phyloP scores from a whole-genome alignment of 2,797 vertebrate species.

The Pteronotus mesoamericanus region DNA sequence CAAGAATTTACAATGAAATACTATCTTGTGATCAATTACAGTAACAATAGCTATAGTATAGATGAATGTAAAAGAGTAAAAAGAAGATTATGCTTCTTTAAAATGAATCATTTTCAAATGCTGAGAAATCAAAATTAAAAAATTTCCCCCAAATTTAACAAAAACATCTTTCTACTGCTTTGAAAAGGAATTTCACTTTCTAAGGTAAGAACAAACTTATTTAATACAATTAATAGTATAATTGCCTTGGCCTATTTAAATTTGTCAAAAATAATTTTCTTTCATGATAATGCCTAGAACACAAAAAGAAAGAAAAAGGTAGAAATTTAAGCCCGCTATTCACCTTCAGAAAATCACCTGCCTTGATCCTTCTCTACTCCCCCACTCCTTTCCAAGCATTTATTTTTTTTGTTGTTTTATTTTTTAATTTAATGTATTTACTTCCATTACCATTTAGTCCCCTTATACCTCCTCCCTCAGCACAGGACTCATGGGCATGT shows the following conservation, averaged over 20 bases:
- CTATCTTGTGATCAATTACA: not conserved
- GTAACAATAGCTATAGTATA: not conserved
- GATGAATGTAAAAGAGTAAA: not conserved
- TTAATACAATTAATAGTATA: slow-evolving; percentile 28
- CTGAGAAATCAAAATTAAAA: not conserved
- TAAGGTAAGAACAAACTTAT: not conserved
- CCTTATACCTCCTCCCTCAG: no score
- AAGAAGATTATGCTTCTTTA: not conserved
- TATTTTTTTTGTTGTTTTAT: no score
- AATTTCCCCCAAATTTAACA: not conserved
- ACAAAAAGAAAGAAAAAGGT: not conserved
- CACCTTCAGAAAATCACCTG: slow-evolving; percentile 28
- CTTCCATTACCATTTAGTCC: no score
- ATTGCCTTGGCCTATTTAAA: not conserved
- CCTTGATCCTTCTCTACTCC: not conserved
- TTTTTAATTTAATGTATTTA: no score
- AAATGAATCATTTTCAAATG: slow-evolving; percentile 15
- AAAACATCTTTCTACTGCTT: not conserved
- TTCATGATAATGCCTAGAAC: not conserved
- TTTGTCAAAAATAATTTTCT: not conserved
- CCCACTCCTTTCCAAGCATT: not conserved
- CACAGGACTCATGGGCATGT: no score
- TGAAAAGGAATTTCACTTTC: not conserved
- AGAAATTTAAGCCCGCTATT: not conserved
- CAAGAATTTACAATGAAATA: slow-evolving; percentile 22